Percentiles rank a stretch among this genome's conserved stretches.
These are phyloP conservation scores for Coptotermes formosanus DNA, from an alignment of 1,140 invertebrate genomes.

Conservation along the genomic window DNA sequence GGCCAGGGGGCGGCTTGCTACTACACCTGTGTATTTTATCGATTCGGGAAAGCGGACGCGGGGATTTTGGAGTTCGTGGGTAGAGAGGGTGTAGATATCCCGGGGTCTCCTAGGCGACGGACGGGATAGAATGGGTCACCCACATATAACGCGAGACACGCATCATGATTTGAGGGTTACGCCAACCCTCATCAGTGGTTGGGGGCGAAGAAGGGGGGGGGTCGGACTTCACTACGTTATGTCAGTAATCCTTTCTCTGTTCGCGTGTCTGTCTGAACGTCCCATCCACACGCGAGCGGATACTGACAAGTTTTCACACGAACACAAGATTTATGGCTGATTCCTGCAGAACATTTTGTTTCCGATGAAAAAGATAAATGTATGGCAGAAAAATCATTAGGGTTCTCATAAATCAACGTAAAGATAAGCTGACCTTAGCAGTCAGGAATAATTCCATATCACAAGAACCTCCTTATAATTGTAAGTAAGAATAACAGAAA, in stretches of 20 bases:
- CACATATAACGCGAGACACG: neutral
- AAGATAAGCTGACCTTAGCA: no score
- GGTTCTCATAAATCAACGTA: no score
- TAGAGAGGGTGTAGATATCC: neutral
- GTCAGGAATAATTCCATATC: no score
- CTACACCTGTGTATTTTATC: constrained; percentile 12
- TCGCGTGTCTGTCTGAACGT: neutral
- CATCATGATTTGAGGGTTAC: neutral
- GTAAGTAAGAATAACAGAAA: no score
- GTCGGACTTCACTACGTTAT: neutral
- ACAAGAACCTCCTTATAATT: no score
- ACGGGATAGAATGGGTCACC: constrained; percentile 9
- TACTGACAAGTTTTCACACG: neutral
- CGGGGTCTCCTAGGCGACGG: constrained; percentile 13
- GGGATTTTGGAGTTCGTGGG: neutral
- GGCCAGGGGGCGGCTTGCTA: neutral
- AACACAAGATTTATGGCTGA: neutral
- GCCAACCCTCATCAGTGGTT: neutral
- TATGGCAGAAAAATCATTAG: neutral
- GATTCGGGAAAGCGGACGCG: neutral
- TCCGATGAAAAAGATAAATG: neutral
- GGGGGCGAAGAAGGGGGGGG: no score
- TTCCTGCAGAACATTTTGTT: neutral
- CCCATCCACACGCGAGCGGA: neutral
- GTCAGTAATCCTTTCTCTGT: neutral